Base-by-base conservation (phyloP, 1,140 invertebrate species). In the Sitodiplosis mosellana region DNA sequence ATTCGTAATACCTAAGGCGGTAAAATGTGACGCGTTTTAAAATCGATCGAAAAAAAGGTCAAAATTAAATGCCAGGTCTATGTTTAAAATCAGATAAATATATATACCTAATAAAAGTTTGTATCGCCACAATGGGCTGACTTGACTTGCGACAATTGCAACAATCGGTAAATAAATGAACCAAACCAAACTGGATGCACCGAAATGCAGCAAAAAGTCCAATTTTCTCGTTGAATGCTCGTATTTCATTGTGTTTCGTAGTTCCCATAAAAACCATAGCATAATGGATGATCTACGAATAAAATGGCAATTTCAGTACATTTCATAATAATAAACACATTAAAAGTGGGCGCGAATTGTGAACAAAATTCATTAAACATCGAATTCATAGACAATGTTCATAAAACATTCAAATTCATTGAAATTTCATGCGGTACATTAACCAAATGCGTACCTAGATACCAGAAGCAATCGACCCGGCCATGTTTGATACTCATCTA, bases 401-500 rank as follows among this genome's bases (percentile, higher is more conserved):
- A n/a, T n/a, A n/a, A n/a, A n/a, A n/a, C n/a, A n/a, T n/a, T n/a
- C n/a, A n/a, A n/a, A n/a, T n/a, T n/a, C n/a, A n/a, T 27, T 27
- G 27, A 27, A 27, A 27, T 27, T 5, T 27, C 27, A 27, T 27
- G 27, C n/a, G n/a, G n/a, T n/a, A 27, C 27, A 27, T 27, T 10
- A 33, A 15, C 14, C n/a, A n/a, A n/a, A n/a, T n/a, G n/a, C n/a
- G 15, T 51, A 64, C 60, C 62, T 61, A 45, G 62, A 49, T 11
- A 83, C 77, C 1, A 96, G 72, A 37, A 92, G 90, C 41, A 95
- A 73, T 80, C 89, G 93, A 3, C 92, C 91, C 2, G 91, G 90
- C 83, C 87, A 91, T 7, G 91, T 95, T 68, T 96, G 89, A 66
- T 93, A 97, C 59, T 94, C 89, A 63, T 95, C 90, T 47, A 92